Percentiles rank a stretch among this genome's conserved stretches.
Conservation (phyloP, 2,113 vertebrate genomes). For the Jacana jacana region DNA sequence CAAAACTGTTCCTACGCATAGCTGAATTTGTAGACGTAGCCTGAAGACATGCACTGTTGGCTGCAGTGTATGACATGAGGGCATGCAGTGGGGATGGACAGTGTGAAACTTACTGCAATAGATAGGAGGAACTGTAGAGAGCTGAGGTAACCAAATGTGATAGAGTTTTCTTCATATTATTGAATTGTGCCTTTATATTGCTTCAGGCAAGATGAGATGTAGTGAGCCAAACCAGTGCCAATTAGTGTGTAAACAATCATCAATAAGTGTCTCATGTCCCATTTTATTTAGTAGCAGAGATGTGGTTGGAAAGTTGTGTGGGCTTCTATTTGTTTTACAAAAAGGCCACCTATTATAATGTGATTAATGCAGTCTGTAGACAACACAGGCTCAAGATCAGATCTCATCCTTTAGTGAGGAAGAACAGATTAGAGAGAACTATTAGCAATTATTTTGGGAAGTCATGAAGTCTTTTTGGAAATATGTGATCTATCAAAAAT, state of each 20-base stretch:
- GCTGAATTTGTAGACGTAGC: background rate
- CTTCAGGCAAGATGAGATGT: background rate
- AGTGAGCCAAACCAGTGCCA: background rate
- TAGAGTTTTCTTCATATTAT: background rate
- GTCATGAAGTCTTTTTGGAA: background rate
- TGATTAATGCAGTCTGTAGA: background rate
- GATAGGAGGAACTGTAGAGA: background rate
- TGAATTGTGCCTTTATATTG: background rate
- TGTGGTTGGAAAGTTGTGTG: background rate
- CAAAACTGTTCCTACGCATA: fast-evolving
- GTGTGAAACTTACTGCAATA: background rate
- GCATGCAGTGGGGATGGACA: background rate
- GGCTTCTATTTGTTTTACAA: background rate
- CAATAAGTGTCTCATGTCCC: background rate
- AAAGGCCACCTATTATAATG: background rate
- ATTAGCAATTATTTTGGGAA: background rate
- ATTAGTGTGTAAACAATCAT: background rate
- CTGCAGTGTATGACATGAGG: background rate
- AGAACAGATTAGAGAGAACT: background rate
- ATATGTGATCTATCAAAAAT: background rate
- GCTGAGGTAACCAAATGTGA: background rate
- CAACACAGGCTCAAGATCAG: background rate
- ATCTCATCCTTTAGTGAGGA: background rate
- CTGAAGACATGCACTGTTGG: background rate
- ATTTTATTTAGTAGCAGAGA: background rate